Conservation (phyloP, 2,888 invertebrate species). For the Leptopilina syphax region DNA sequence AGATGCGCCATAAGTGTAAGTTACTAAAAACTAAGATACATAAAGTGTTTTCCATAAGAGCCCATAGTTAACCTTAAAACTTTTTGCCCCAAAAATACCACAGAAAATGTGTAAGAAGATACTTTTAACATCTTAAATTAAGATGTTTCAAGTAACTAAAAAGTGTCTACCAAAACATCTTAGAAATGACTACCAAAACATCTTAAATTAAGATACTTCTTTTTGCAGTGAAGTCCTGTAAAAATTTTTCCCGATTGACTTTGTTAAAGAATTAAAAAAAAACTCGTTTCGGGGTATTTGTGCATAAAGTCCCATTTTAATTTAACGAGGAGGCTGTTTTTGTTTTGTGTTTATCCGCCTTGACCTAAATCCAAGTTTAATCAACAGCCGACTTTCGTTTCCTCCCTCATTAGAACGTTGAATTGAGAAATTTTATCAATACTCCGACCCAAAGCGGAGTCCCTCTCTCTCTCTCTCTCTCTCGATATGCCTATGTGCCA, state of each 20-base stretch:
- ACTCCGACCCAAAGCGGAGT: constrained; percentile 7
- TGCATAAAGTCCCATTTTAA: background rate
- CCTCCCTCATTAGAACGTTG: constrained; percentile 27
- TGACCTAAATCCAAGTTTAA: constrained; percentile 28
- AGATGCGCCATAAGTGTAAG: too few species aligned
- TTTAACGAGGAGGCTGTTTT: background rate
- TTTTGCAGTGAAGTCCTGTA: too few species aligned
- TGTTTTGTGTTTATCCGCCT: constrained; percentile 33
- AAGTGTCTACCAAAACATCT: too few species aligned
- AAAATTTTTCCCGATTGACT: background rate
- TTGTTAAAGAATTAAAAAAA: background rate
- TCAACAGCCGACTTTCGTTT: constrained; percentile 32
- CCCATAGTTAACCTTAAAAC: too few species aligned
- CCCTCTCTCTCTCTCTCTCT: background rate
- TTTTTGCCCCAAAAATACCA: too few species aligned
- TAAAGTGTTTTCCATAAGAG: too few species aligned
- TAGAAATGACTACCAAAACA: too few species aligned
- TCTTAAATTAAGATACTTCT: too few species aligned
- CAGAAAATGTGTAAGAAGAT: too few species aligned
- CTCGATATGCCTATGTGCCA: background rate
- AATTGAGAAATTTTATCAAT: constrained; percentile 37
- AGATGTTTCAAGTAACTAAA: too few species aligned
- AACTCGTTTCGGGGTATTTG: background rate
- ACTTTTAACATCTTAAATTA: too few species aligned
- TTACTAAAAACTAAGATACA: too few species aligned